Conservation (phyloP, 1,140 invertebrate genomes). For the Palaemon carinicauda region DNA sequence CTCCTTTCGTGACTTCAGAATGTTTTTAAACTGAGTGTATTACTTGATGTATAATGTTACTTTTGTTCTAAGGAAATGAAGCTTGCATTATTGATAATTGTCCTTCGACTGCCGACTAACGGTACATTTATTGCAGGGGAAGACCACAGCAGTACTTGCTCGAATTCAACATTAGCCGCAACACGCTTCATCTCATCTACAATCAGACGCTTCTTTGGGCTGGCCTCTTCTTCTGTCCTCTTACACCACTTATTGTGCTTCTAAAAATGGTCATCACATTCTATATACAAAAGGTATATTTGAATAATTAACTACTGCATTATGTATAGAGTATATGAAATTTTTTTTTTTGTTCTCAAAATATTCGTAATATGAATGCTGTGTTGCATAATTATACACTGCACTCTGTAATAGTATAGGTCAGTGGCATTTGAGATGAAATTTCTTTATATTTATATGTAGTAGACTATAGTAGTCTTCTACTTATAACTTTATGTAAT, state of each 20-base stretch:
- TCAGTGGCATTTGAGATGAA: not conserved
- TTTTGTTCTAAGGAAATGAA: no score
- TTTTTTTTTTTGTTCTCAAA: no score
- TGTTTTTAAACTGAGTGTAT: not conserved
- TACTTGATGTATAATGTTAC: no score
- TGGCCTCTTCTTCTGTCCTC: constrained; percentile 75
- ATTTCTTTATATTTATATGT: no score
- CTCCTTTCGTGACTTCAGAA: not conserved
- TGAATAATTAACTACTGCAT: not conserved
- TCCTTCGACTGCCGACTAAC: not conserved
- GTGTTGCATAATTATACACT: no score
- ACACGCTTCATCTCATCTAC: constrained; percentile 78
- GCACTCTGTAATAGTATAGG: not conserved
- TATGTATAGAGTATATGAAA: no score
- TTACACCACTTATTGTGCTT: constrained; percentile 71
- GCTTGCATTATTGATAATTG: no score
- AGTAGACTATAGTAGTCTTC: no score
- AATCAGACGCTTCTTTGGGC: constrained; percentile 80
- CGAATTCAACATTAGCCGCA: constrained; percentile 77
- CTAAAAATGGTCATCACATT: constrained; percentile 76
- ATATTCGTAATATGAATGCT: no score
- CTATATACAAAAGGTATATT: constrained; percentile 71
- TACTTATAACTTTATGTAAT: not conserved
- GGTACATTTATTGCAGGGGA: not conserved
- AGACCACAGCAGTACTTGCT: constrained; percentile 64